Base-by-base conservation (phyloP, 2,113 vertebrate species). In the Mobula hypostoma region DNA sequence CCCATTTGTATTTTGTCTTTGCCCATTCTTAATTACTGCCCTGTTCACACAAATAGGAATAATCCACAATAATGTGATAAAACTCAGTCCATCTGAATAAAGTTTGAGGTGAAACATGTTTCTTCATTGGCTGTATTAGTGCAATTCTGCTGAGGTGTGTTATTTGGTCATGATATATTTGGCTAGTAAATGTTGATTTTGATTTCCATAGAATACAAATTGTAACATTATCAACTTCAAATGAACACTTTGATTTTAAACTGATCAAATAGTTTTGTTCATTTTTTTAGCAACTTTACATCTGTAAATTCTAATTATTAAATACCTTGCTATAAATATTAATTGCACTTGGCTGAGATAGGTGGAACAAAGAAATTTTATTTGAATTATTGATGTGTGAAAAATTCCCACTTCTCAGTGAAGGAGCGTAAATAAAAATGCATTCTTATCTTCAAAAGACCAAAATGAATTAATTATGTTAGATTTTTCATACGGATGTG, bases 281-380 rank as follows among this genome's bases (percentile, higher is more conserved):
- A 72, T 93, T 72, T 74, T 92, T 74, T 91, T 12, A 74, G 8
- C 21, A 15, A 48, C n/a, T 56, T 93, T 74, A 27, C 36, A 48
- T 21, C 0, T 63, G 36, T 56, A 76, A 76, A 21, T 29, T 74
- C 36, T 74, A 56, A 40, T 40, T 36, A 93, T 36, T 93, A 74
- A 76, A 93, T 93, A 19, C 70, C 48, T 93, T 74, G 70, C 66
- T 74, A 93, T 93, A 93, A 93, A 93, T 93, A 93, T 93, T 93
- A 93, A 93, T 93, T 48, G 40, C 40, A 29, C 61, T 74, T 93
- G 90, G 91, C 68, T 36, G 32, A 93, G 91, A 93, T 74, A 76
- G 70, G 70, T 40, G 70, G 70, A 93, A 93, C 91, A 93, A 93
- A 93, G 91, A 74, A 29, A 19, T 15, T 74, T 93, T 56, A 74